Base-by-base conservation (phyloP, 2,113 vertebrate genomes). In the Cebidichthys violaceus region DNA sequence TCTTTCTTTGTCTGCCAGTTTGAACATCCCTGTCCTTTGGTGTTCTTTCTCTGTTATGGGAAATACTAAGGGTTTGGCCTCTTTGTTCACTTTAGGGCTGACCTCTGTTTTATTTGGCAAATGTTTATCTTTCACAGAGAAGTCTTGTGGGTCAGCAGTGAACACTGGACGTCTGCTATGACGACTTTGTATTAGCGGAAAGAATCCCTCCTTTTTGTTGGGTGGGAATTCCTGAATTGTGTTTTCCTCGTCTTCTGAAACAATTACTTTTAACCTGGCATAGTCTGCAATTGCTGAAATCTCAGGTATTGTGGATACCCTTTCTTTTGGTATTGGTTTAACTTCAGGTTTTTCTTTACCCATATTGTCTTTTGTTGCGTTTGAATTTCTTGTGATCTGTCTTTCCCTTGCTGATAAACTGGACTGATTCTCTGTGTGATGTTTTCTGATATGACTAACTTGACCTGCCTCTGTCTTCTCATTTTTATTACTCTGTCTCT, bases 211-310 rank as follows among this genome's bases (percentile, higher is more conserved):
- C 52, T 91, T 94, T 90, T 92, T 94, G 77, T 90, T 90, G 4
- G 92, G 92, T 55, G 89, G 93, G n/a, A 90, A 87, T 79, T 94
- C 91, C 66, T 91, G 87, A 70, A 81, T 55, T 71, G 57, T 66
- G 31, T 80, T 68, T 41, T 29, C 83, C 1, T 11, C 68, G 0
- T 94, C 91, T 55, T 93, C 92, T 82, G 94, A 83, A 83, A 90
- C 92, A 79, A 93, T 94, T 6, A 94, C 94, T 79, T 94, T 94
- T 85, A 94, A 85, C 79, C 94, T 90, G 35, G 94, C 94, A 60
- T 94, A 94, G 60, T 94, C 94, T 37, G 94, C 94, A 57, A 94
- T 20, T 9, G 94, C 94, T 31, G 94, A 93, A 85, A 93, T 94
- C 27, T 93, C 92, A 31, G 92, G 93, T 75, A 90, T 86, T 60